These are phyloP conservation scores for Tetropium fuscum DNA, from an alignment of 2,888 invertebrate species.

Conservation along the genomic window DNA sequence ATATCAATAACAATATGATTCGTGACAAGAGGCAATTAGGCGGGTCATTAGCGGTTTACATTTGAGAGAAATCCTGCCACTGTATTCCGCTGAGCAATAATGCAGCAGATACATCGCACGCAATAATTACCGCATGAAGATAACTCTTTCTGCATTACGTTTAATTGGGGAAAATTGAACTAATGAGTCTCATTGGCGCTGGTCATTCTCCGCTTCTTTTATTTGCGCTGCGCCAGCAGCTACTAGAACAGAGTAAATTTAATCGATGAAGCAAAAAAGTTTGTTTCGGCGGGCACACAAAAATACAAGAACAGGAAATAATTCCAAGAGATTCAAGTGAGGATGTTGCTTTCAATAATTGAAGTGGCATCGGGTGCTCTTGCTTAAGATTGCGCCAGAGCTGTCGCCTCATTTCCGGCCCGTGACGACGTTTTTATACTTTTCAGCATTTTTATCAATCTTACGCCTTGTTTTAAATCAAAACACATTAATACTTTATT, in stretches of 20 bases:
- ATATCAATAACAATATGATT: constrained; percentile 52
- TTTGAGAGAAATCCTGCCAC: constrained; percentile 47
- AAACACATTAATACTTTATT: constrained; percentile 43
- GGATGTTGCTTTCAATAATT: constrained; percentile 38
- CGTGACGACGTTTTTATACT: constrained; percentile 45
- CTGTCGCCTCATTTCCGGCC: constrained; percentile 48
- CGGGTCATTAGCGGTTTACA: constrained; percentile 49
- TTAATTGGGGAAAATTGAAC: not conserved
- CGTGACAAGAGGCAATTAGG: constrained; percentile 53
- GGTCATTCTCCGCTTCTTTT: constrained; percentile 1
- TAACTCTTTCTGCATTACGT: constrained; percentile 45
- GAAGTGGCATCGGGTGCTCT: constrained; percentile 25
- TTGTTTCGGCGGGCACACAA: constrained; percentile 22
- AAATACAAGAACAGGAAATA: constrained; percentile 38
- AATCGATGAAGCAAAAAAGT: constrained; percentile 14
- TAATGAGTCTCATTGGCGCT: not conserved
- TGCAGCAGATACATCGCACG: constrained; percentile 46
- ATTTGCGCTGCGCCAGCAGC: too few relatives aligned
- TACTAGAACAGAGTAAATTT: constrained; percentile 6
- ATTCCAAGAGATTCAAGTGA: constrained; percentile 35
- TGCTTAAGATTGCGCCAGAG: constrained; percentile 25
- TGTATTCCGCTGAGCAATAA: constrained; percentile 43
- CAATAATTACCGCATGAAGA: constrained; percentile 47
- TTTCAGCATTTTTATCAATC: constrained; percentile 41
- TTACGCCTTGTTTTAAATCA: constrained; percentile 43